A percentile compares a stretch with the other conserved stretches of the same genome.
Evolutionary conservation across 2,888 invertebrate species (phyloP).

Genomic region (Cephus spinipes): DNA sequence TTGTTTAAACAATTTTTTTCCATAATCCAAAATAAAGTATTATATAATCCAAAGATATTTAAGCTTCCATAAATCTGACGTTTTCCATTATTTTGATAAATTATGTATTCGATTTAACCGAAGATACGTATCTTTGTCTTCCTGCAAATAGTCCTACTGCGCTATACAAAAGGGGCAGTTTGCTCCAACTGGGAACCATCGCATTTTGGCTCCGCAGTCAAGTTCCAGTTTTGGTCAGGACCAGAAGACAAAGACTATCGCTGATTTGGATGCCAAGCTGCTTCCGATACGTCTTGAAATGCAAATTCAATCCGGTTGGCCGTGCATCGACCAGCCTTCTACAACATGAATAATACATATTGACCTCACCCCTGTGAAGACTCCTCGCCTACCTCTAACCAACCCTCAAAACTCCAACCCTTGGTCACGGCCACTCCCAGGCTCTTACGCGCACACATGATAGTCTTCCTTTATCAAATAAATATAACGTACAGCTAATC

Average conservation of each 20-base stretch:
- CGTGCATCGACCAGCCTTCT: constrained; percentile 49
- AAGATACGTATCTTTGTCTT: background rate
- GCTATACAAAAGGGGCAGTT: background rate
- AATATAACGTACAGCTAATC: background rate
- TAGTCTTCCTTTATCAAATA: background rate
- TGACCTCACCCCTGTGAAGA: background rate
- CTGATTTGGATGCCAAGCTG: constrained; percentile 36
- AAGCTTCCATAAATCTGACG: no score
- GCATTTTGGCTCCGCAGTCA: background rate
- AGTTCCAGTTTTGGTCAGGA: background rate
- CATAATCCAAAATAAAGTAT: background rate
- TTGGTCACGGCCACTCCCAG: background rate
- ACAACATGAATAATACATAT: constrained; percentile 51
- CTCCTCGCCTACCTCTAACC: background rate
- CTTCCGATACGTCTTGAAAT: constrained; percentile 48
- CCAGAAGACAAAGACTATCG: constrained; percentile 26
- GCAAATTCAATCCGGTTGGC: constrained; percentile 52
- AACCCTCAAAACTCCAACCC: background rate
- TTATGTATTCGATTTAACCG: no score
- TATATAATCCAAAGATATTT: no score
- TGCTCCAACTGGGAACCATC: background rate
- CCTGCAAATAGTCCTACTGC: background rate
- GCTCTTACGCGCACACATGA: background rate
- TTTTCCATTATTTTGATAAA: no score
- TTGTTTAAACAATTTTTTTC: background rate